phyloP scores from a whole-genome alignment of 2,797 vertebrate genomes.

The Enteromius paludinosus region DNA sequence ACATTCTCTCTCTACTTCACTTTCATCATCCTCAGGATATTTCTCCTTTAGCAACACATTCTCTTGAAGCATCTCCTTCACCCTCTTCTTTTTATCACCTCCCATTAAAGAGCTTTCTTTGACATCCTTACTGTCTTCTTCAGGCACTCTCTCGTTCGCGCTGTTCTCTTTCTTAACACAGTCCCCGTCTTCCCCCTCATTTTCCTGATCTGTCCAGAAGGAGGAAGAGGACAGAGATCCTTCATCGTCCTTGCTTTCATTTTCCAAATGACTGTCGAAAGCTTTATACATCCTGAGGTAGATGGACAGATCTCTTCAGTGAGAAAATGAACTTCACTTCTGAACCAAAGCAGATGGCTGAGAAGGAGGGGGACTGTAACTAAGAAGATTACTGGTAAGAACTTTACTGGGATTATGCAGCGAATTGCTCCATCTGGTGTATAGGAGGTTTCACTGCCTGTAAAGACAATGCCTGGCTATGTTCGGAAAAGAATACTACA shows the following conservation, averaged over 20 bases:
- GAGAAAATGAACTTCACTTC: not conserved
- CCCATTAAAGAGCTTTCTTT: not conserved
- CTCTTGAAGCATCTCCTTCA: not conserved
- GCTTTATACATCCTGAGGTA: conserved; percentile 67
- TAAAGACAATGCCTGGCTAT: not conserved
- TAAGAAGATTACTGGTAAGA: conserved; percentile 76
- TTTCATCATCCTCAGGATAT: not conserved
- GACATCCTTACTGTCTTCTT: conserved; percentile 7
- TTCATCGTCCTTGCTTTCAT: conserved; percentile 56
- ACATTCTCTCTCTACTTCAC: conserved; percentile 26
- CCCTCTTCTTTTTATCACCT: not conserved
- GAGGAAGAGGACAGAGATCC: conserved; percentile 67
- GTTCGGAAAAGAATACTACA: not conserved
- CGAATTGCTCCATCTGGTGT: conserved; percentile 56
- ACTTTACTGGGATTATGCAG: not conserved
- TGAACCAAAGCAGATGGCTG: conserved; percentile 56
- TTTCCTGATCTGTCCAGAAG: conserved; percentile 74
- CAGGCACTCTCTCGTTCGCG: not conserved
- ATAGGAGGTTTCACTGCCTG: conserved; percentile 19
- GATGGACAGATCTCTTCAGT: not conserved
- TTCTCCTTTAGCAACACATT: not conserved
- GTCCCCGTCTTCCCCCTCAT: conserved; percentile 56
- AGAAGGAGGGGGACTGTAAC: conserved; percentile 48
- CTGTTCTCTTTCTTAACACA: conserved; percentile 31
- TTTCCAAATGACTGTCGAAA: conserved; percentile 53